Conservation (phyloP, 2,888 invertebrate species). For the Hirtodrosophila duncani region DNA sequence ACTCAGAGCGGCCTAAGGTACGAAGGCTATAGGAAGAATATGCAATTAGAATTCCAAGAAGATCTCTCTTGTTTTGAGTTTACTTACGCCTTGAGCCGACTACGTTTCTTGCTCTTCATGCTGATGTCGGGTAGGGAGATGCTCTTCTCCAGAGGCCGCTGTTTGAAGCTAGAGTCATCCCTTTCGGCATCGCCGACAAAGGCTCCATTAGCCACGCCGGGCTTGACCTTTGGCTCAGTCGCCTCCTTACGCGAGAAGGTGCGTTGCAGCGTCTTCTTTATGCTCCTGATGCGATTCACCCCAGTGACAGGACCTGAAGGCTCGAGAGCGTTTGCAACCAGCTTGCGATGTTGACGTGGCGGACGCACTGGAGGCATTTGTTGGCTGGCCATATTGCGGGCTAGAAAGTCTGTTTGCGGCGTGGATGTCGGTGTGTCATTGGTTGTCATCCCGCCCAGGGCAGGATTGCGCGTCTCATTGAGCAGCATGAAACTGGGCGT, state of each 20-base stretch:
- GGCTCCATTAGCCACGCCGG: conserved; percentile 64
- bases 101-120: conserved; percentile 84
- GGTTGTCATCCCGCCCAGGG: conserved; percentile 29
- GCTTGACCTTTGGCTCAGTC: conserved; percentile 42
- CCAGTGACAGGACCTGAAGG: conserved; percentile 24
- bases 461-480: conserved; percentile 47
- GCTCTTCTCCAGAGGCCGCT: conserved; percentile 87
- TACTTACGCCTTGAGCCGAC: conserved; percentile 85
- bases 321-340: conserved; percentile 35
- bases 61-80: background rate
- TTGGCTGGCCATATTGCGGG: conserved; percentile 65
- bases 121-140: conserved; percentile 91
- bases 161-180: conserved; percentile 82
- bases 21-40: conserved; percentile 49
- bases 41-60: background rate
- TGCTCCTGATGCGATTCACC: conserved; percentile 74
- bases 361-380: conserved; percentile 64
- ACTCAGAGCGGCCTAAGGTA: conserved; percentile 84
- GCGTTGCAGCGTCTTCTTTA: conserved; percentile 79
- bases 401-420: conserved; percentile 76
- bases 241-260: conserved; percentile 80
- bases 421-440: no score
- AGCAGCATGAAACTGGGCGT: conserved; percentile 64
- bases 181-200: conserved; percentile 72
- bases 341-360: conserved; percentile 66